These are phyloP conservation scores for Drosophila kurseongensis DNA, from an alignment of 1,140 invertebrate species.

Conservation along the genomic window DNA sequence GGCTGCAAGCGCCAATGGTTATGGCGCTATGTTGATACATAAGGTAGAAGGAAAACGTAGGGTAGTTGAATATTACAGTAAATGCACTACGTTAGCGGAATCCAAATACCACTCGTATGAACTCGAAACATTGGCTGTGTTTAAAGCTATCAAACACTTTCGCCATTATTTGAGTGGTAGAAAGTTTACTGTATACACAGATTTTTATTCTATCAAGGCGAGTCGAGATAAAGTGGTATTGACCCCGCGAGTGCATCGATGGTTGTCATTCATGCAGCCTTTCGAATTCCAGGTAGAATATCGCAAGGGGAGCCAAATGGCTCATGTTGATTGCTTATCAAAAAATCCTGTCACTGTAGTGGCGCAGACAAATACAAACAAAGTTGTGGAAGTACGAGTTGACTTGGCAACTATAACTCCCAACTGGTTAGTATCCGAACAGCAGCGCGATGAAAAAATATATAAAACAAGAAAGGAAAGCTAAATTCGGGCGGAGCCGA, in stretches of 20 bases:
- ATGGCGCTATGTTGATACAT: constrained; percentile 5
- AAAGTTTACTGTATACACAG: constrained; percentile 6
- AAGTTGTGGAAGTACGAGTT: too few species aligned
- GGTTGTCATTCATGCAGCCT: neutral
- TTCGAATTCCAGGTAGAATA: neutral
- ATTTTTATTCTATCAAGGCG: neutral
- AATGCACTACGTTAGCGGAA: too few species aligned
- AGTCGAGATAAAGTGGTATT: neutral
- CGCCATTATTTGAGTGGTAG: neutral
- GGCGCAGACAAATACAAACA: neutral
- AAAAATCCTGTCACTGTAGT: neutral
- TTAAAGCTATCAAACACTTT: constrained; percentile 7
- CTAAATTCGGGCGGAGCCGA: too few species aligned
- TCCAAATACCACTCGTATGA: constrained; percentile 4
- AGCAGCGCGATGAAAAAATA: neutral
- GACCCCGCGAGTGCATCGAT: neutral
- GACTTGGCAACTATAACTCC: too few species aligned
- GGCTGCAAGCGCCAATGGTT: neutral
- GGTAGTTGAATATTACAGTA: constrained; percentile 5
- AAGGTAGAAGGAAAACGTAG: neutral
- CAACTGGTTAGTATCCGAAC: too few species aligned
- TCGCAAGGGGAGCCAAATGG: neutral
- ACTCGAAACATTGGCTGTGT: neutral
- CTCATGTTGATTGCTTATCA: neutral
- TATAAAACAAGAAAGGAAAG: too few species aligned